Evolutionary conservation across 2,797 vertebrate genomes (phyloP).

Genomic region (Sebastes hubbsi): DNA sequence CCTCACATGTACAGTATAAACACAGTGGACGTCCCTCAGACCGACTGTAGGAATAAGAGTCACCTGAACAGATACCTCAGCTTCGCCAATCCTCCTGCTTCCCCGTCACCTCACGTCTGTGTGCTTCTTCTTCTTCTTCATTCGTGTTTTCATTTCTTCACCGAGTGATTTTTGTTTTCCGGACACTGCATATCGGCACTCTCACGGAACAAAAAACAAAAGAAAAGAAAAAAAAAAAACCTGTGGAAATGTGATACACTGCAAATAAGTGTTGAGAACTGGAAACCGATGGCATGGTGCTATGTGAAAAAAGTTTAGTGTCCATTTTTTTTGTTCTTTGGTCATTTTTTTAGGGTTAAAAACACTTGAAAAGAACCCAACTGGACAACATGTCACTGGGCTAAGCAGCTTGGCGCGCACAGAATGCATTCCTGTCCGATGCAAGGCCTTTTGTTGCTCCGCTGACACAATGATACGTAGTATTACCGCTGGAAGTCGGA

Average conservation of each 20-base stretch:
- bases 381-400: conserved; percentile 48
- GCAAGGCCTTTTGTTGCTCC: conserved; percentile 46
- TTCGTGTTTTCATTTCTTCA: conserved; percentile 1
- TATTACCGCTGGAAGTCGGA: conserved; percentile 52
- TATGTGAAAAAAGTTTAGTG: conserved; percentile 50
- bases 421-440: conserved; percentile 44
- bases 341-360: neutral
- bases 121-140: neutral
- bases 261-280: conserved; percentile 40
- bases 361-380: conserved; percentile 32
- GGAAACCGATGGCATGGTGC: conserved; percentile 75
- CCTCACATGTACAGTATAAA: conserved; percentile 34
- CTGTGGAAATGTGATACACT: conserved; percentile 55
- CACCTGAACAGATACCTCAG: conserved; percentile 58
- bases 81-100: conserved; percentile 1
- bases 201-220: neutral
- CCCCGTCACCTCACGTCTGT: neutral
- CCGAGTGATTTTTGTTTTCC: neutral
- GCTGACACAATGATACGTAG: conserved; percentile 40
- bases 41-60: conserved; percentile 12
- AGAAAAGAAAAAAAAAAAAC: neutral
- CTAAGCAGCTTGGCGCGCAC: conserved; percentile 52
- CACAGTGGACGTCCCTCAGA: conserved; percentile 1
- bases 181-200: conserved; percentile 7
- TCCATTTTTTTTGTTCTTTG: neutral